These are phyloP conservation scores for Onchidella celtica DNA, from an alignment of 2,888 invertebrate species.

Conservation along the genomic window DNA sequence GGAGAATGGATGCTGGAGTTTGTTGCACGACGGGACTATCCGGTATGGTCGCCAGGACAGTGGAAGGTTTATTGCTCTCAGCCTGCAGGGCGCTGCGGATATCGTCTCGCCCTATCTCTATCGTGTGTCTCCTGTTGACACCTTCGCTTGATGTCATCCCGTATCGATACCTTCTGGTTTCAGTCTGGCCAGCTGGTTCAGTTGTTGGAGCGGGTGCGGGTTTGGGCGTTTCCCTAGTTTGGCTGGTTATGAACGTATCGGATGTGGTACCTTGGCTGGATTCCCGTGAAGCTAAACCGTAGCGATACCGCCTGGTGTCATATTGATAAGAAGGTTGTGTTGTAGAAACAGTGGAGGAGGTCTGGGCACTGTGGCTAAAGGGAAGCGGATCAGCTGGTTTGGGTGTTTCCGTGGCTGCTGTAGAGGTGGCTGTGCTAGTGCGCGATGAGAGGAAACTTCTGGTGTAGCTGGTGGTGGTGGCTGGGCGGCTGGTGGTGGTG, in stretches of 20 bases:
- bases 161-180: neutral
- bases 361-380: neutral
- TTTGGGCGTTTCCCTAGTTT: neutral
- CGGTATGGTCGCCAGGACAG: too few species aligned
- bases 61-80: too few species aligned
- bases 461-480: neutral
- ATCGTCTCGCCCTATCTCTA: too few species aligned
- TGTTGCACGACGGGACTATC: too few species aligned
- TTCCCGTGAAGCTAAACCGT: neutral
- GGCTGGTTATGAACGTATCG: neutral
- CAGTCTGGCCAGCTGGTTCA: neutral
- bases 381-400: too few species aligned
- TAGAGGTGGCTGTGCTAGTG: neutral
- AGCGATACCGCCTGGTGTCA: neutral
- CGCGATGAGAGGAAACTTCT: too few species aligned
- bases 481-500: neutral
- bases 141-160: neutral
- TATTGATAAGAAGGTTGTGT: neutral
- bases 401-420: neutral
- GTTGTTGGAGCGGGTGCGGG: neutral
- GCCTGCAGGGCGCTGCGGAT: too few species aligned
- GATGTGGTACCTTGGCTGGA: neutral
- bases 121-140: slow-evolving; percentile 27
- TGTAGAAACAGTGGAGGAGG: neutral
- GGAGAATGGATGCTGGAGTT: too few species aligned